A percentile compares a stretch with the other conserved stretches of the same genome.
Conservation (phyloP, 2,888 invertebrate species). For the Neoscelio sp. region DNA sequence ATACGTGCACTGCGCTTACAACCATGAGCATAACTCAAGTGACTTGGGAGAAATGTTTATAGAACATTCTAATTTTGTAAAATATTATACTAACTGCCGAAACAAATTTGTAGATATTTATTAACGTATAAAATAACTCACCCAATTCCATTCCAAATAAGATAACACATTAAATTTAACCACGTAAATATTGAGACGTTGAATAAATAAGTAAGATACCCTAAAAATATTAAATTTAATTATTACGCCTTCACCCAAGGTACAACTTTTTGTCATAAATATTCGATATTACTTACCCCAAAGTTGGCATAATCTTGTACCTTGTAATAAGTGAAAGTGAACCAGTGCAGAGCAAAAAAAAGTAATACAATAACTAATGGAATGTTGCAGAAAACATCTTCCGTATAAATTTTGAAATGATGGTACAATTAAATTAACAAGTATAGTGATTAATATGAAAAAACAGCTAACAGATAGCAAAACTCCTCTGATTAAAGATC, state of each 20-base stretch:
- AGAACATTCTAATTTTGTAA: no score
- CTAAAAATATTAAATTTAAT: neutral
- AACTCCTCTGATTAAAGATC: neutral
- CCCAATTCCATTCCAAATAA: neutral
- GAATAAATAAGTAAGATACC: neutral
- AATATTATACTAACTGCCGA: no score
- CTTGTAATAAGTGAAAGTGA: neutral
- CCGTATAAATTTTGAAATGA: constrained; percentile 13
- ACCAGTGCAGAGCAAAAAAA: constrained; percentile 4
- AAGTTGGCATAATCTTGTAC: constrained; percentile 1
- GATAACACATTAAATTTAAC: neutral
- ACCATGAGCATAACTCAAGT: no score
- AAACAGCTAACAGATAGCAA: neutral
- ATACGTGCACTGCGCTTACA: no score
- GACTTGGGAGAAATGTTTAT: no score
- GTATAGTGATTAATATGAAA: neutral
- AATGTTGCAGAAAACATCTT: constrained; percentile 7
- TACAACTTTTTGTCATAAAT: no score
- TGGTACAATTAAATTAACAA: constrained; percentile 6
- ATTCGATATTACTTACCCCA: no score
- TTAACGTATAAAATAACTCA: neutral
- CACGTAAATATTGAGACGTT: neutral
- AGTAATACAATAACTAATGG: constrained; percentile 3
- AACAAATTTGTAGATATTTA: no score
- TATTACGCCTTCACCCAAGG: no score